Conservation (phyloP, 92 coral and sea anemone species). For the Epizoanthus scotinus region DNA sequence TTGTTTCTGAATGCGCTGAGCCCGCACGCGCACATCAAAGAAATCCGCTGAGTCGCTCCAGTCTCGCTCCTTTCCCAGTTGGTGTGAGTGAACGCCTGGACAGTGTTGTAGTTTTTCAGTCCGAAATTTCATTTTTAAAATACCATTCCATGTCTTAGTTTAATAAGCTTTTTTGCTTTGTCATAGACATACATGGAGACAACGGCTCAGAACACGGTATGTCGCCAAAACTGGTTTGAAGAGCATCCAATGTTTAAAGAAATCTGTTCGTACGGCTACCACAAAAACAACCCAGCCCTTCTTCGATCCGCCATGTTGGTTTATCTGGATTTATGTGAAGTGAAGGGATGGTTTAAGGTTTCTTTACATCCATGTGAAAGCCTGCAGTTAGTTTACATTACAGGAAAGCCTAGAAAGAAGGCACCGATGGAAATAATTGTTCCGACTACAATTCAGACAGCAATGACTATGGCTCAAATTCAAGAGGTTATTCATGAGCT, state of each 20-base stretch:
- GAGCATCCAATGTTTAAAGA: slow-evolving; percentile 83
- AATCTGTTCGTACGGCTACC: slow-evolving; percentile 72
- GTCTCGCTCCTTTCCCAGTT: not conserved
- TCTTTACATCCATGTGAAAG: slow-evolving; percentile 76
- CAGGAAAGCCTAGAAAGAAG: slow-evolving; percentile 89
- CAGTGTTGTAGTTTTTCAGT: not conserved
- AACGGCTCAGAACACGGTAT: slow-evolving; percentile 19
- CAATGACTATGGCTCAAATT: slow-evolving; percentile 64
- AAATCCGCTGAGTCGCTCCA: slow-evolving; percentile 26
- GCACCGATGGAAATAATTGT: slow-evolving; percentile 70
- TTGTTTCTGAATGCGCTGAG: slow-evolving; percentile 37
- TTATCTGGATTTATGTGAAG: slow-evolving; percentile 87
- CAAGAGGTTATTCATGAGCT: slow-evolving; percentile 63
- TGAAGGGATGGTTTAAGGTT: slow-evolving; percentile 90
- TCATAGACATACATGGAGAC: not conserved
- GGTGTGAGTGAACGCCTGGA: slow-evolving; percentile 49
- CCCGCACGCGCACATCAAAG: slow-evolving; percentile 35
- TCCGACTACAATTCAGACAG: slow-evolving; percentile 66
- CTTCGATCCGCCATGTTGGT: slow-evolving; percentile 83
- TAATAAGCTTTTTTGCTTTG: not conserved
- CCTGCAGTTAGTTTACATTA: slow-evolving; percentile 71
- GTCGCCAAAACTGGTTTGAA: slow-evolving; percentile 89
- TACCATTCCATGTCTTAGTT: not conserved
- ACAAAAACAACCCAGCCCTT: slow-evolving; percentile 41
- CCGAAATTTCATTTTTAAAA: too few species aligned